These are phyloP conservation scores for Brenthis hecate DNA, from an alignment of 2,888 invertebrate genomes.

Conservation along the genomic window DNA sequence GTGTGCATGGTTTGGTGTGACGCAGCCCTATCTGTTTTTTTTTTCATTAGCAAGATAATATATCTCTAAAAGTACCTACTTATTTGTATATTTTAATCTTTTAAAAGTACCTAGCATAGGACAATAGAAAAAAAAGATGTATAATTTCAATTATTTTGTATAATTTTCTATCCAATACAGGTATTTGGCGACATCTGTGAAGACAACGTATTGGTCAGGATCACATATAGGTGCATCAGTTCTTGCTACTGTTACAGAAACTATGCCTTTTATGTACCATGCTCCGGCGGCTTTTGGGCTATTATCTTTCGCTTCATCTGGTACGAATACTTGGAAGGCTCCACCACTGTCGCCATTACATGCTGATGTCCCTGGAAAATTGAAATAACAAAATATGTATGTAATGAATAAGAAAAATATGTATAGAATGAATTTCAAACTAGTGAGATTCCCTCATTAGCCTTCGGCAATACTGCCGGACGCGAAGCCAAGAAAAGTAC, in stretches of 20 bases:
- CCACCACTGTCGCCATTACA: conserved; percentile 81
- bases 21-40: no score
- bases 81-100: no score
- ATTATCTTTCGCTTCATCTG: conserved; percentile 44
- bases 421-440: no score
- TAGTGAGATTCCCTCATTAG: no score
- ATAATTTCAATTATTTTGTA: background rate
- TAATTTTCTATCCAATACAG: conserved; percentile 50
- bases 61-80: no score
- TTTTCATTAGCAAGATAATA: no score
- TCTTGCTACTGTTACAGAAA: conserved; percentile 51
- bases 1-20: no score
- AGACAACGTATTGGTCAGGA: conserved; percentile 66
- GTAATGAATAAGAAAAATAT: no score
- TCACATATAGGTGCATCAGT: conserved; percentile 61
- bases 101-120: no score
- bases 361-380: conserved; percentile 60
- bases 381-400: background rate
- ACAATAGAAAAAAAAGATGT: no score
- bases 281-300: conserved; percentile 46
- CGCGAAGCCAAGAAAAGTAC: no score
- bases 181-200: conserved; percentile 65
- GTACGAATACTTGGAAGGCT: conserved; percentile 64
- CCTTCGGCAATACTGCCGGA: no score
- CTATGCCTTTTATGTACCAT: conserved; percentile 57